These are phyloP conservation scores for Druon quercuslanigerum DNA, from an alignment of 1,140 invertebrate genomes.

Conservation along the genomic window DNA sequence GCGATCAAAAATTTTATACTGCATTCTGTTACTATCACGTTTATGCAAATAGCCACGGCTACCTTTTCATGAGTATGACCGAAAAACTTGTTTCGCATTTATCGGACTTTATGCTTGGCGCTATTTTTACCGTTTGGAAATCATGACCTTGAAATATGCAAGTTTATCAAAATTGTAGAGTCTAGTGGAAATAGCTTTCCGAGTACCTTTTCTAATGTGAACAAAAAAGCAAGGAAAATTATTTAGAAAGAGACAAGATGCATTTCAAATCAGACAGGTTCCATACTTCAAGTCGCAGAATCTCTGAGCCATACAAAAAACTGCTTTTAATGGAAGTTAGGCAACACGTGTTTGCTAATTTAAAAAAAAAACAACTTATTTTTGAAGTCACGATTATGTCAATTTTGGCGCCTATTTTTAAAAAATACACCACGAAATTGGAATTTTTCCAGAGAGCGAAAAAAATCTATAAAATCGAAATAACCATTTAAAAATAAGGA, in stretches of 20 bases:
- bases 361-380: too few species aligned
- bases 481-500: too few species aligned
- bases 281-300: too few species aligned
- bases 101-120: background rate
- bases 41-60: constrained; percentile 16
- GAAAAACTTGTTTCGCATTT: constrained; percentile 22
- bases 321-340: too few species aligned
- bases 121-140: background rate
- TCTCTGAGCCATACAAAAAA: too few species aligned
- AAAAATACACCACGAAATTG: too few species aligned
- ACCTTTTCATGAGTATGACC: constrained; percentile 12
- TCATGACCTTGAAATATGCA: background rate
- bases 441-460: too few species aligned
- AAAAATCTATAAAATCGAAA: too few species aligned
- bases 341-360: too few species aligned
- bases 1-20: constrained; percentile 15
- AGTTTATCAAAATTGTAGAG: background rate
- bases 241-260: background rate
- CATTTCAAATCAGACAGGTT: too few species aligned
- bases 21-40: constrained; percentile 17
- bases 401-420: too few species aligned
- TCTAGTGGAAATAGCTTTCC: background rate
- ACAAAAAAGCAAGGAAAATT: background rate
- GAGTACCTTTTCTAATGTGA: background rate
- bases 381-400: too few species aligned